Percentiles rank a stretch among this genome's conserved stretches.
These are phyloP conservation scores for Phyllotreta striolata DNA, from an alignment of 2,888 invertebrate species.

Conservation along the genomic window DNA sequence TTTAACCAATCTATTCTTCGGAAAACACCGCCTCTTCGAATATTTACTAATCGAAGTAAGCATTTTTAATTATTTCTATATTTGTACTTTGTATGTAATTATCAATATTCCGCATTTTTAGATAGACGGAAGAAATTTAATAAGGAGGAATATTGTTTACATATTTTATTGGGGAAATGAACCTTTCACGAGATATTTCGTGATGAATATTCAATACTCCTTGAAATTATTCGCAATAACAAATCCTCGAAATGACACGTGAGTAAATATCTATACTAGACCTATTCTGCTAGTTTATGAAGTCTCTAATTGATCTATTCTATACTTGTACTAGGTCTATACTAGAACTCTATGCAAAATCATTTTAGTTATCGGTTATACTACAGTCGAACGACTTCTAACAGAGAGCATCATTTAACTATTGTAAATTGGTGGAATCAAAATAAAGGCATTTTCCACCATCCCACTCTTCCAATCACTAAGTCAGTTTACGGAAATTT, in stretches of 20 bases:
- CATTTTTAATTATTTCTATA: constrained; percentile 10
- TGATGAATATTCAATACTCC: constrained; percentile 65
- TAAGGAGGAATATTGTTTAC: constrained; percentile 70
- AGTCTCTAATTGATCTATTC: too few species aligned
- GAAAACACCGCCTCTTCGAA: constrained; percentile 66
- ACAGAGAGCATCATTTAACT: constrained; percentile 66
- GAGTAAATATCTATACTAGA: constrained; percentile 50
- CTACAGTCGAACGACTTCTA: constrained; percentile 74
- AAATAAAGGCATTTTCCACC: constrained; percentile 68
- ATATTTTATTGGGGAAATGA: constrained; percentile 74
- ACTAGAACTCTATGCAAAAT: not conserved
- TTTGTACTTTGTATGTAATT: not conserved
- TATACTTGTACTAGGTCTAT: not conserved
- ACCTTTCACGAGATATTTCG: constrained; percentile 63
- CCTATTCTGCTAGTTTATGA: constrained; percentile 2
- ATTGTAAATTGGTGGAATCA: constrained; percentile 80
- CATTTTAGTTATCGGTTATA: constrained; percentile 70
- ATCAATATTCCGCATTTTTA: constrained; percentile 46
- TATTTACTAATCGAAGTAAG: constrained; percentile 65
- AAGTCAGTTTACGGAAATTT: constrained; percentile 72
- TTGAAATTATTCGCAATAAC: constrained; percentile 71
- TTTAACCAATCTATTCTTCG: constrained; percentile 65
- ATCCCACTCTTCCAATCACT: constrained; percentile 70
- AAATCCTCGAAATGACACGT: constrained; percentile 69
- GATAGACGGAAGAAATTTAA: constrained; percentile 64